A percentile compares a stretch with the other conserved stretches of the same genome.
Conservation (phyloP, 1,140 invertebrate genomes). For the Leptoteleia sp. region DNA sequence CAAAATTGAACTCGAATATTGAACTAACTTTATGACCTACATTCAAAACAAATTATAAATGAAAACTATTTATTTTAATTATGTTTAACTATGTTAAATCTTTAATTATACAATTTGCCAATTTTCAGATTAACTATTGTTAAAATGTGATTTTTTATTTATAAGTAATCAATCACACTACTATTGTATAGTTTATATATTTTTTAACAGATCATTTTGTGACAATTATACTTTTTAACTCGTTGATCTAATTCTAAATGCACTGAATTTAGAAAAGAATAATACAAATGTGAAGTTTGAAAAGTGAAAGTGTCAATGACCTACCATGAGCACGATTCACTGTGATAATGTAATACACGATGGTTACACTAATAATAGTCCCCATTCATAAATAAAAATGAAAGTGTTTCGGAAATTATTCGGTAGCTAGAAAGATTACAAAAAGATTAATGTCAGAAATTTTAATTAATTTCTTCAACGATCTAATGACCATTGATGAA, state of each 20-base stretch:
- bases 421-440: background rate
- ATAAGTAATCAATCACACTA: too few relatives aligned
- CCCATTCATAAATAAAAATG: slow-evolving; percentile 59
- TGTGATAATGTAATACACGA: slow-evolving; percentile 45
- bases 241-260: too few relatives aligned
- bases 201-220: too few relatives aligned
- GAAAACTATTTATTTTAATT: too few relatives aligned
- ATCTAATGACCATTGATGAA: background rate
- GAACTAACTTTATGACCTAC: slow-evolving; percentile 21
- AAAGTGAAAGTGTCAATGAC: slow-evolving; percentile 61
- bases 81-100: too few relatives aligned
- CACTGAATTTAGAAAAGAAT: slow-evolving; percentile 25
- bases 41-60: too few relatives aligned
- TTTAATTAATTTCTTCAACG: slow-evolving; percentile 7
- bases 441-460: slow-evolving; percentile 9
- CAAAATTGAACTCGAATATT: background rate
- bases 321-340: slow-evolving; percentile 42
- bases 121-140: too few relatives aligned
- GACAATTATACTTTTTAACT: too few relatives aligned
- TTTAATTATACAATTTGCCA: too few relatives aligned
- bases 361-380: slow-evolving; percentile 52
- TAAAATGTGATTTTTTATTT: too few relatives aligned
- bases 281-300: slow-evolving; percentile 32
- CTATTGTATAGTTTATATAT: too few relatives aligned
- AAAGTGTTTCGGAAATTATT: slow-evolving; percentile 39